Evolutionary conservation across 2,888 invertebrate genomes (phyloP), one percentile per base, ranked within the genome.

Genomic region (Ecdyonurus torrentis): DNA sequence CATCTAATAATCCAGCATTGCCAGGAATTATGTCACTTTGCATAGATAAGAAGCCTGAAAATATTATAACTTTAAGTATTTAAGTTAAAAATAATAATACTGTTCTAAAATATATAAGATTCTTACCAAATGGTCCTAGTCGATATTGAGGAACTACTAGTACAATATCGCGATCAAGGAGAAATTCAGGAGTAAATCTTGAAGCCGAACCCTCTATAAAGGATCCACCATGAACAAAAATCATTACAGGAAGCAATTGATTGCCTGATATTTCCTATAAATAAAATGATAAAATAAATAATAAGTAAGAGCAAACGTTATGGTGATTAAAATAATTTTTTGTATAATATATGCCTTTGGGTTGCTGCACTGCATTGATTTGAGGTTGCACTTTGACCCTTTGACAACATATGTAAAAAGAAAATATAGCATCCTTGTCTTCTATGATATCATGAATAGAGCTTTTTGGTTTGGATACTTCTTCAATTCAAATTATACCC

Each of bases 1-100:
- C 72, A 69, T 82, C 82, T 24, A 76, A 70, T 52, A 81, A 70
- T 1, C 79, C 79, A 63, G 75, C 78, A 70, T 82, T 82, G 10
- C 81, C 81, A 0, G 80, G 77, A 63, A 78, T 72, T 20, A 73
- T 72, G 5, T 73, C 70, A n/a, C 75, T 76, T 63, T 74, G 72
- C 1, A 79, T 76, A 1, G 79, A 74, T 23, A 81, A 64, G 72
- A 80, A 81, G 20, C 79, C 80, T 76, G 64, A 1, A 65, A 65
- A 22, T 60, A 58, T 52, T 25, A 50, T 22, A 24, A 23, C 60
- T 50, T 59, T 58, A 52, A 52, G 24, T n/a, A 15, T n/a, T 23
- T 15, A 63, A 63, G 18, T 52, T 15, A 18, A 63, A 20, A 20
- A 50, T 7, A 50, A 50, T 10, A 10, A 10, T 50, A 50, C 18